These are phyloP conservation scores for Drosophila guanche DNA, from an alignment of 1,140 invertebrate species.

Conservation along the genomic window DNA sequence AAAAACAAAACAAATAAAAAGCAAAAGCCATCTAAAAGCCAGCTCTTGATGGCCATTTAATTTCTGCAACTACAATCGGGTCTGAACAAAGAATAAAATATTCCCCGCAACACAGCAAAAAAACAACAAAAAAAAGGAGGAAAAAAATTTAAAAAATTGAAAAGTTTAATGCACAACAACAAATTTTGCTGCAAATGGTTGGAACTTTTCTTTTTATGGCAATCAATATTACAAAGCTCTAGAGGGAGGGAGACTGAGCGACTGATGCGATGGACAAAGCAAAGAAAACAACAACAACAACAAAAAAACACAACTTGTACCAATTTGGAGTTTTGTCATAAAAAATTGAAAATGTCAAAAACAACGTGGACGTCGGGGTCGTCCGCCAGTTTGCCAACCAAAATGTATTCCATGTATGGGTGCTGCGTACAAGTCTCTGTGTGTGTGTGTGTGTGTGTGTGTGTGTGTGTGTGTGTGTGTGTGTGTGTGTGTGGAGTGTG, in stretches of 20 bases:
- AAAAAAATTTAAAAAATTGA: conserved; percentile 49
- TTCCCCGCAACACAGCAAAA: conserved; percentile 4
- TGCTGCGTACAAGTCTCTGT: conserved; percentile 26
- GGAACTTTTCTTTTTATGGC: conserved; percentile 48
- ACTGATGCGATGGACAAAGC: not conserved
- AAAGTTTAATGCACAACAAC: conserved; percentile 46
- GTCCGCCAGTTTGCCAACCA: conserved; percentile 48
- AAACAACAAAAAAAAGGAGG: conserved; percentile 9
- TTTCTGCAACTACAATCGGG: conserved; percentile 14
- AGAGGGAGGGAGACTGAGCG: not conserved
- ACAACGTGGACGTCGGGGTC: conserved; percentile 50
- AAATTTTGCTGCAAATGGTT: conserved; percentile 39
- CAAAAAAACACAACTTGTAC: conserved; percentile 53
- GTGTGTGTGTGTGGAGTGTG: conserved; percentile 2
- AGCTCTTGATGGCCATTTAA: conserved; percentile 17
- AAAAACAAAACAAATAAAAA: not conserved
- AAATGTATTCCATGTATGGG: conserved; percentile 37
- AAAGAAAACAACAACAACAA: too few relatives aligned
- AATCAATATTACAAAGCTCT: conserved; percentile 41
- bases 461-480: conserved; percentile 2
- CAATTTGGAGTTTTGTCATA: conserved; percentile 79
- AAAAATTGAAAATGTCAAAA: conserved; percentile 82
- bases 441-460: conserved; percentile 13
- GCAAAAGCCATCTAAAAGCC: conserved; percentile 14
- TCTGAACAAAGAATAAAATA: conserved; percentile 3